Percentiles rank a stretch among this genome's conserved stretches.
These are phyloP conservation scores for Mesoclemmys tuberculata DNA, from an alignment of 2,113 vertebrate species.

Conservation along the genomic window DNA sequence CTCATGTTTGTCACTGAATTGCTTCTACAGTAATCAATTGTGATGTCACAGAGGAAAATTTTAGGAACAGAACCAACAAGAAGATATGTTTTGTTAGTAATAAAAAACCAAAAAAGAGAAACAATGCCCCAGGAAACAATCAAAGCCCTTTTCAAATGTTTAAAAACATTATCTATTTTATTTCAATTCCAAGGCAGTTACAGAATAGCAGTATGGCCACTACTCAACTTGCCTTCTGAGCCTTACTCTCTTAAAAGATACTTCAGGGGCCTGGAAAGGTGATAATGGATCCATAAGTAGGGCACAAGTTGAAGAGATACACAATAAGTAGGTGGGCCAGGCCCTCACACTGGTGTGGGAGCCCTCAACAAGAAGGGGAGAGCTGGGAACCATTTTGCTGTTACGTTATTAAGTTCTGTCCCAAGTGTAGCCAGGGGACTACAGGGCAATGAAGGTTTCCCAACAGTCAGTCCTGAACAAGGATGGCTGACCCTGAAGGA, in stretches of 20 bases:
- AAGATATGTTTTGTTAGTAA: rapidly evolving
- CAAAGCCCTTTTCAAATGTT: neutral
- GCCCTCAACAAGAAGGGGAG: no score
- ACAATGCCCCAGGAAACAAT: neutral
- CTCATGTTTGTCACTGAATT: neutral
- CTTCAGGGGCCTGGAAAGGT: no score
- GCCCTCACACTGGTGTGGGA: no score
- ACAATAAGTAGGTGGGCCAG: no score
- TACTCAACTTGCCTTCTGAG: neutral
- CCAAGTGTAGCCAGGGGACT: no score
- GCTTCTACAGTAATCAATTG: neutral
- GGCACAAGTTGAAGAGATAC: no score
- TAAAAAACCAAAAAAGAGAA: neutral
- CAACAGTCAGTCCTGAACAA: no score
- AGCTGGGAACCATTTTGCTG: no score
- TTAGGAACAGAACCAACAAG: neutral
- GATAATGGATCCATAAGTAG: no score
- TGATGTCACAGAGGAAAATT: neutral
- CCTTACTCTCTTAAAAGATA: neutral
- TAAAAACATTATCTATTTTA: neutral
- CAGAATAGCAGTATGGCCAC: neutral
- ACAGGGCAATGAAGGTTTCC: no score
- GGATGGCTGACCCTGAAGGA: no score
- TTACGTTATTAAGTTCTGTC: no score
- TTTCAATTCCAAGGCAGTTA: neutral